phyloP scores from a whole-genome alignment of 2,888 invertebrate genomes.

The Thereva unica region DNA sequence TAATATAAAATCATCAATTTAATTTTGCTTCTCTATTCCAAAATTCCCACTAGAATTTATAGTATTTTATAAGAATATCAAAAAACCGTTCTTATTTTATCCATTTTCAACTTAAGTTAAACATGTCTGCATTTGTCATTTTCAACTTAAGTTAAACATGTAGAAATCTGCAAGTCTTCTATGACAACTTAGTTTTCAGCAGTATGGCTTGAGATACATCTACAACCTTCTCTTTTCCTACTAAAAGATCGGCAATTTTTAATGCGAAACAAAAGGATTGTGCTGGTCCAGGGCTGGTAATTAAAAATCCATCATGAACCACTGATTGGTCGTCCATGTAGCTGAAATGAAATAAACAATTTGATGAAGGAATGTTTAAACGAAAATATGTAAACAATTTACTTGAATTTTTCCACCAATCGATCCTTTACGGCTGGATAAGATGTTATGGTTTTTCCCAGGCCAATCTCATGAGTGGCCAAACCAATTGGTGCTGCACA shows the following conservation, averaged over 20 bases:
- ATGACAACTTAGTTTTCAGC: conserved; percentile 30
- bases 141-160: too few species aligned
- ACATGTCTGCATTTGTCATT: too few species aligned
- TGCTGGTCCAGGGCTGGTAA: conserved; percentile 86
- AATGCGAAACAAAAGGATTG: conserved; percentile 89
- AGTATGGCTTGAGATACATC: conserved; percentile 75
- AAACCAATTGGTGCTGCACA: conserved; percentile 94
- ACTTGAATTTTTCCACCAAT: conserved; percentile 66
- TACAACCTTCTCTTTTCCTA: conserved; percentile 68
- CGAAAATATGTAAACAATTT: conserved; percentile 46
- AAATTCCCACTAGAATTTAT: too few species aligned
- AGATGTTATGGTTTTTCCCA: conserved; percentile 83
- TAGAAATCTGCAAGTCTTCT: too few species aligned
- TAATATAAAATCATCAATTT: too few species aligned
- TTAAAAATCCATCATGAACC: conserved; percentile 64
- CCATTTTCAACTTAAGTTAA: too few species aligned
- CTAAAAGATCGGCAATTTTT: conserved; percentile 75
- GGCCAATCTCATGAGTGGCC: conserved; percentile 77
- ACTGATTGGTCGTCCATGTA: conserved; percentile 55
- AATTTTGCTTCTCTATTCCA: too few species aligned
- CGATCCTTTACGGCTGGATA: conserved; percentile 84
- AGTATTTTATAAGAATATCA: too few species aligned
- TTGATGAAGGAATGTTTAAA: too few species aligned
- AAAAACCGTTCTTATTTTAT: too few species aligned
- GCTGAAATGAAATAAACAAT: conserved; percentile 42